A percentile compares a stretch with the other conserved stretches of the same genome.
These are phyloP conservation scores for Leptopilina syphax DNA, from an alignment of 2,888 invertebrate genomes.

Conservation along the genomic window DNA sequence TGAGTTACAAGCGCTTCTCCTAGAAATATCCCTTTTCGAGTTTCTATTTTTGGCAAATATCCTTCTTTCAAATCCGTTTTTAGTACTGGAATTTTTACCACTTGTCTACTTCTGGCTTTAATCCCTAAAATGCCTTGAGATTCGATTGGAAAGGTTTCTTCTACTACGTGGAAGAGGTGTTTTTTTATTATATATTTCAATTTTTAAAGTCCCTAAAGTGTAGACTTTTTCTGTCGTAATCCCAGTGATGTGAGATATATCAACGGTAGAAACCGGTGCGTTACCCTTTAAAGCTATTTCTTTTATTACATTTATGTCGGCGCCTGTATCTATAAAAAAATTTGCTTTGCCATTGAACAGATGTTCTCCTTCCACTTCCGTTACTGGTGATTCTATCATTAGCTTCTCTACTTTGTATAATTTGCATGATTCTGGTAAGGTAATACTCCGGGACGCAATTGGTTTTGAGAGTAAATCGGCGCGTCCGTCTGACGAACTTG, in stretches of 20 bases:
- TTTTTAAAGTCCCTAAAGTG: not conserved
- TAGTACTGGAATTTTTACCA: not conserved
- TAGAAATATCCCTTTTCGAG: too few relatives aligned
- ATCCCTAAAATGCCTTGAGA: not conserved
- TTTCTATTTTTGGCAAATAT: too few relatives aligned
- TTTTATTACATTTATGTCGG: not conserved
- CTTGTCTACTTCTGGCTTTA: not conserved
- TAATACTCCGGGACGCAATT: not conserved
- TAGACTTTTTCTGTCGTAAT: not conserved
- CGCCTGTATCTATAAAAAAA: not conserved
- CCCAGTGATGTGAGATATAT: not conserved
- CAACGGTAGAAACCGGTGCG: not conserved
- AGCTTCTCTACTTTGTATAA: not conserved
- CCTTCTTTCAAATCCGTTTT: not conserved
- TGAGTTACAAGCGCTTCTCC: too few relatives aligned
- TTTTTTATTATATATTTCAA: not conserved
- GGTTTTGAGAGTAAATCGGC: not conserved
- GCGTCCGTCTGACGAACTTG: not conserved
- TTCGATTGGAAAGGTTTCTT: not conserved
- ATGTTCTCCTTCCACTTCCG: not conserved
- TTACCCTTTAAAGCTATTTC: not conserved
- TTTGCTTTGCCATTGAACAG: not conserved
- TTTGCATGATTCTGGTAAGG: accelerated
- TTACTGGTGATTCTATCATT: not conserved
- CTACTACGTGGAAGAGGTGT: not conserved